Conservation (phyloP, 1,140 invertebrate species). For the Protaetia brevitarsis region DNA sequence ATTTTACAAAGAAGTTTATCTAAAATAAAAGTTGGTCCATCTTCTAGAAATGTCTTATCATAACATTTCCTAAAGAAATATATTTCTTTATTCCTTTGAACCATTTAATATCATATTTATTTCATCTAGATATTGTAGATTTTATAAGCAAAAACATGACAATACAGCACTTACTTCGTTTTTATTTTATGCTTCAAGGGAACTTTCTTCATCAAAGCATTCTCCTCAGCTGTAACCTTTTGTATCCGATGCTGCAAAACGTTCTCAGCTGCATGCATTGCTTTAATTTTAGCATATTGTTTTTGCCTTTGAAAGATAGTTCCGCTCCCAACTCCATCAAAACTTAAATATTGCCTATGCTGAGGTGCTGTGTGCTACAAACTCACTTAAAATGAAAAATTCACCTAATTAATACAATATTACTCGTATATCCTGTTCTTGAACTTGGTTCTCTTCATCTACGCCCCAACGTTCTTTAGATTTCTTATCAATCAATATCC, state of each 20-base stretch:
- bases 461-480: constrained; percentile 50
- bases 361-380: constrained; percentile 79
- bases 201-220: constrained; percentile 61
- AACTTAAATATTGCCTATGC: constrained; percentile 80
- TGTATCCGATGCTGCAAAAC: constrained; percentile 71
- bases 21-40: too few species aligned
- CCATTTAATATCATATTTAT: too few species aligned
- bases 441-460: constrained; percentile 52
- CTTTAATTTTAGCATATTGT: constrained; percentile 67
- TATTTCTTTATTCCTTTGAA: too few species aligned
- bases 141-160: neutral
- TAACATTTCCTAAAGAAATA: too few species aligned
- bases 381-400: neutral
- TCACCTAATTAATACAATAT: constrained; percentile 14
- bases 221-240: constrained; percentile 65
- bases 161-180: constrained; percentile 55
- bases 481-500: constrained; percentile 58
- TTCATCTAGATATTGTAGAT: too few species aligned
- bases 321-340: constrained; percentile 73
- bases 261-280: constrained; percentile 69
- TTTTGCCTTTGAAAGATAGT: constrained; percentile 73
- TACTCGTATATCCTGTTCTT: constrained; percentile 48
- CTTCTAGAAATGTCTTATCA: too few species aligned
- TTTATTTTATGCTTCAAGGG: constrained; percentile 67
- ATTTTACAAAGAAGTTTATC: too few species aligned